Percentiles rank a stretch among this genome's conserved stretches.
These are phyloP conservation scores for Amblyjoppa fuscipennis DNA, from an alignment of 2,888 invertebrate species.

Conservation along the genomic window DNA sequence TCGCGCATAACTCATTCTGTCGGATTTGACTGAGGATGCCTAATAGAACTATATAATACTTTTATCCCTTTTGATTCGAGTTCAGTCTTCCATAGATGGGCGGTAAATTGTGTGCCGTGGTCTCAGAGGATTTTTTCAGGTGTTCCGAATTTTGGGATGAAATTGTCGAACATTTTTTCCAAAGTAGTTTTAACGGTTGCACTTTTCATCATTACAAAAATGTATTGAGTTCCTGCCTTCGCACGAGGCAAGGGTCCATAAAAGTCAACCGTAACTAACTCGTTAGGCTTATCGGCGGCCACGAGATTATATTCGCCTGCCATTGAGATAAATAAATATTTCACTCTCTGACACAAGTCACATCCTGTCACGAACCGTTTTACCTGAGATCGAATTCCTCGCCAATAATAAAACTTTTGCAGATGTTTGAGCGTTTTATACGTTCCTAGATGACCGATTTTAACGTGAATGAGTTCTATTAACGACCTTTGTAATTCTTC, in stretches of 20 bases:
- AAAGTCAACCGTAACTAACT: conserved; percentile 59
- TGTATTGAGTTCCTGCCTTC: conserved; percentile 56
- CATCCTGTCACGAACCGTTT: not conserved
- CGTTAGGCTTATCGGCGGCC: conserved; percentile 33
- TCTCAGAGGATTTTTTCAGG: conserved; percentile 42
- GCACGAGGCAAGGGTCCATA: too few species aligned
- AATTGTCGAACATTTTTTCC: conserved; percentile 21
- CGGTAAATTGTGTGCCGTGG: conserved; percentile 58
- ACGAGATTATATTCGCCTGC: conserved; percentile 6
- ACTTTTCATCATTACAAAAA: conserved; percentile 48
- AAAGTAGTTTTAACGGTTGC: too few species aligned
- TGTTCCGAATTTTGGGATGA: conserved; percentile 42
- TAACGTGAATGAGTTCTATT: not conserved
- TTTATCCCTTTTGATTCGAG: conserved; percentile 28
- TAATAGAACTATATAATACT: conserved; percentile 52
- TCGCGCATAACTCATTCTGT: conserved; percentile 63
- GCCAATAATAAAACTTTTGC: not conserved
- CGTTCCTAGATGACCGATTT: not conserved
- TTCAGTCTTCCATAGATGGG: conserved; percentile 37
- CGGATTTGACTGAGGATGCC: conserved; percentile 22
- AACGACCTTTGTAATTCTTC: not conserved
- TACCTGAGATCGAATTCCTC: not conserved
- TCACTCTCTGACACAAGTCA: not conserved
- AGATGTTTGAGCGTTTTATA: not conserved
- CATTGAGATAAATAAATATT: too few species aligned